Base-by-base conservation (phyloP, 2,888 invertebrate genomes). In the Ochlodes sylvanus region DNA sequence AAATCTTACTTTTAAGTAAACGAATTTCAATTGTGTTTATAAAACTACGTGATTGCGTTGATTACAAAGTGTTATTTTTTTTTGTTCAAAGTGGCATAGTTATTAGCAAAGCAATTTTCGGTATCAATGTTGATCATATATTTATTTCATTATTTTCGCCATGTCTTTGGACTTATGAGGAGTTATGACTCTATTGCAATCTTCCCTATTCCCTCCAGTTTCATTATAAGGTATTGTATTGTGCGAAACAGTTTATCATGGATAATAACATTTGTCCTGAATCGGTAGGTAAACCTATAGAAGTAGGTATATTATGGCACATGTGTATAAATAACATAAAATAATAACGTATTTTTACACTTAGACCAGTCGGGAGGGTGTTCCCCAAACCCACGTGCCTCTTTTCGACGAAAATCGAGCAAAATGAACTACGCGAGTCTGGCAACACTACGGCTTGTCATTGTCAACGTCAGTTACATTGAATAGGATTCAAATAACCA, bases 301-400 rank as follows among this genome's bases (percentile, higher is more conserved):
- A 82, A 87, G 84, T 78, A 79, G 77, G 76, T 81, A 77, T 76
- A 81, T 82, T 91, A 91, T 92, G 91, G 91, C 91, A 92, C 91
- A 86, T 89, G 85, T 84, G 82, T 82, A 84, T 84, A 83, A 81
- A 81, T 84, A 84, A 81, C 77, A 80, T 84, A 83, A 84, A 83
- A 84, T 74, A 63, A 71, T 74, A 76, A 84, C 79, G 78, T 83
- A 76, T 83, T 84, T 74, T 80, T 84, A 85, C 83, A 85, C 81
- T 80, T 81, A 75, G 80, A 76, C 65, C 74, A 72, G 68, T 78
- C 78, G 76, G 77, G 75, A 79, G 76, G 71, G 72, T 75, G 77
- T 72, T 74, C 72, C 67, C 74, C 77, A 81, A 80, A 82, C 72
- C 79, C 77, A 79, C 73, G 72, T 19, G 3, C 72, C 70, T 71